Conservation (phyloP, 2,888 invertebrate species). For the Tipula vernalis region DNA sequence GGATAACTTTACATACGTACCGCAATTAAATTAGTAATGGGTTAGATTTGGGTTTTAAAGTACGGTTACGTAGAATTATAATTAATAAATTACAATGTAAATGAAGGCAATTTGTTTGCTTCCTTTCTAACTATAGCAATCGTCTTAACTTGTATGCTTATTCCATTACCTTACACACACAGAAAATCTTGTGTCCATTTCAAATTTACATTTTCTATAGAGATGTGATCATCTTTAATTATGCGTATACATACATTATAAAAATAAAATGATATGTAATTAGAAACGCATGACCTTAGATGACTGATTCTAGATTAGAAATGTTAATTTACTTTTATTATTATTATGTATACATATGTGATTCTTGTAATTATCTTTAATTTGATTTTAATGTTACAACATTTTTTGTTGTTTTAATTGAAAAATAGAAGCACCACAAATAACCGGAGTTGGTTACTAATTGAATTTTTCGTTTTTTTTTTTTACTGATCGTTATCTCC, state of each 20-base stretch:
- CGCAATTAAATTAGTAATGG: no score
- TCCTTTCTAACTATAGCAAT: neutral
- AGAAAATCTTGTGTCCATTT: neutral
- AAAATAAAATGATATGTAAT: neutral
- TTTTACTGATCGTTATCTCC: neutral
- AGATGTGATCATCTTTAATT: neutral
- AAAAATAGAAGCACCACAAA: neutral
- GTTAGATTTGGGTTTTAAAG: no score
- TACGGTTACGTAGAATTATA: no score
- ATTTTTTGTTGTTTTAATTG: neutral
- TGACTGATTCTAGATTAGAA: neutral
- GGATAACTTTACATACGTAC: no score
- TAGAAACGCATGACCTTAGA: neutral
- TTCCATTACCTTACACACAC: neutral
- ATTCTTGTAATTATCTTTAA: neutral
- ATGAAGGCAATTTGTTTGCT: neutral
- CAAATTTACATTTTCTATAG: neutral
- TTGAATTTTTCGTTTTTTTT: neutral
- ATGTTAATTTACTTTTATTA: neutral
- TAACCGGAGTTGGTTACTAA: neutral
- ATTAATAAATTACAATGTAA: neutral
- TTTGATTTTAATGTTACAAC: neutral
- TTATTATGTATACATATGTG: neutral
- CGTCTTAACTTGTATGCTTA: neutral
- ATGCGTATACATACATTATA: neutral